Base-by-base conservation (phyloP, 2,113 vertebrate species). In the Microcebus griseorufus region DNA sequence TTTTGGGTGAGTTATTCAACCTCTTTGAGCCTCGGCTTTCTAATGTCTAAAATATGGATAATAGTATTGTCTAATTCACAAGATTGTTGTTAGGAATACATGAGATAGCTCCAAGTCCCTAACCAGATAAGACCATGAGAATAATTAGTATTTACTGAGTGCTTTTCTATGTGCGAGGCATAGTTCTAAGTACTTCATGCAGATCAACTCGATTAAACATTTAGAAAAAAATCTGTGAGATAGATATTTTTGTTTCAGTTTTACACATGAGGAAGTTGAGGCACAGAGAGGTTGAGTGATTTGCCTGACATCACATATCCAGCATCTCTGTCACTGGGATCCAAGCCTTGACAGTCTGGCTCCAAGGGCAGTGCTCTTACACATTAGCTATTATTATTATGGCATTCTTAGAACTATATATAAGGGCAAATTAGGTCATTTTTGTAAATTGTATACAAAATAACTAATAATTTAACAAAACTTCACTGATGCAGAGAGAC, bases 1-100 rank as follows among this genome's bases (percentile, higher is more conserved):
- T 75, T 69, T 87, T 78, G 14, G n/a, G 17, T 20, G 85, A 83
- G 18, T 95, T 95, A 90, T 42, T 94, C 45, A 92, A 70, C 60
- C n/a, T 72, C 20, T 53, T 51, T 12, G 76, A 80, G 53, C 29
- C 60, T 94, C 9, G 29, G 9, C 88, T 94, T 84, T 29, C 22
- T 76, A 51, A 37, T 42, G 16, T 65, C 22, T 60, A 87, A 88
- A 90, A 90, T 84, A 69, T 67, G 27, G 13, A 85, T 60, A 85
- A 37, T 37, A 69, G 37, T 48, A 58, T 60, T 76, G 79, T 84
- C 9, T 70, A 82, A 51, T 39, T 83, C 20, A 84, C 11, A 81
- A 16, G 37, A 64, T 64, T 94, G 1, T 84, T 42, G 34, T 87
- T n/a, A 67, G 27, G 11, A 20, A 73, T 82, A 51, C 6, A 75